Percentiles rank a stretch among this genome's conserved stretches.
Evolutionary conservation across 2,113 vertebrate genomes (phyloP).

Genomic region (Anarhynchus alexandrinus): DNA sequence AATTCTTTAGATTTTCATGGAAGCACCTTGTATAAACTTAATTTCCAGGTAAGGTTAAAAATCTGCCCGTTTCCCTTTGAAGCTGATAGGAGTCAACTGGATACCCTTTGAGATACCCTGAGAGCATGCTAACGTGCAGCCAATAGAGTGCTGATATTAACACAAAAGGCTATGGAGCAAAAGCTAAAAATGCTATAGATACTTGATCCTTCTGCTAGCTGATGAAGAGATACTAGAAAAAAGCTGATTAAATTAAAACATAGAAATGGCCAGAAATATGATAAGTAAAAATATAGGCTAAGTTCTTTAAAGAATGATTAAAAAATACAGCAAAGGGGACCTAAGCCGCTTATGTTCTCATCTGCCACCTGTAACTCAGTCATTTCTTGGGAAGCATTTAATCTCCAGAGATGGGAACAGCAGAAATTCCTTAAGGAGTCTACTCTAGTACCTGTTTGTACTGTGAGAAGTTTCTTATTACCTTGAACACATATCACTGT

Average conservation of each 20-base stretch:
- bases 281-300: background rate
- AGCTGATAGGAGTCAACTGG: background rate
- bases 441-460: background rate
- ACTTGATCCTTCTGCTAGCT: background rate
- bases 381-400: background rate
- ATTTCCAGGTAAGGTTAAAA: background rate
- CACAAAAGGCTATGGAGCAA: background rate
- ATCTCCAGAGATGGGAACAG: background rate
- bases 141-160: background rate
- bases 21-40: background rate
- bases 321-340: background rate
- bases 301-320: background rate
- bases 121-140: fast-evolving
- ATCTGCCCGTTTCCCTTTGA: background rate
- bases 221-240: background rate
- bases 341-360: background rate
- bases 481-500: background rate
- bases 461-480: background rate
- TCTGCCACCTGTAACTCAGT: background rate
- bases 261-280: background rate
- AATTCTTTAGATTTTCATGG: background rate
- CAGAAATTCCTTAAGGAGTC: background rate
- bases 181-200: background rate
- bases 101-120: background rate
- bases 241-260: background rate